phyloP scores from a whole-genome alignment of 2,797 vertebrate species.

The Peromyscus eremicus region DNA sequence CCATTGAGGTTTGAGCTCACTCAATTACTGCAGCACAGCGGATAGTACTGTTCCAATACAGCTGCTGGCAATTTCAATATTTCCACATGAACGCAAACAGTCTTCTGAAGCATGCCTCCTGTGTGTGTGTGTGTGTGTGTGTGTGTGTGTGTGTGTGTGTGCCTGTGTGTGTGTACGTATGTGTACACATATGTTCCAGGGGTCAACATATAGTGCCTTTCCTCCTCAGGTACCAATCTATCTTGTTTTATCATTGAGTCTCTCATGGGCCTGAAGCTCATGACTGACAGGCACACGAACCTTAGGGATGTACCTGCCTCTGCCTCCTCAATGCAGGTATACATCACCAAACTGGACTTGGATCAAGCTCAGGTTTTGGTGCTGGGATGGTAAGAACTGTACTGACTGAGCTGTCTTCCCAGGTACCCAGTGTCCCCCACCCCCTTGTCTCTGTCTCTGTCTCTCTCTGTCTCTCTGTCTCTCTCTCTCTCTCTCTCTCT shows the following conservation, averaged over 20 bases:
- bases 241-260: not conserved
- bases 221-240: not conserved
- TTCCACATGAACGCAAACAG: constrained; percentile 35
- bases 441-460: not conserved
- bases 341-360: not conserved
- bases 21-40: not conserved
- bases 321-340: not conserved
- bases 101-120: not conserved
- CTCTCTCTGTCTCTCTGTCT: not conserved
- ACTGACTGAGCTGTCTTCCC: not conserved
- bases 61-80: constrained; percentile 23
- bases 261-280: not conserved
- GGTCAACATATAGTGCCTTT: not conserved
- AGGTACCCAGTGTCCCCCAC: not conserved
- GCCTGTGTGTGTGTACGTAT: not conserved
- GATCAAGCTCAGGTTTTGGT: not conserved
- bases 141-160: not conserved
- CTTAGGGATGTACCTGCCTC: not conserved
- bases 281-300: not conserved
- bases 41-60: not conserved
- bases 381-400: not conserved
- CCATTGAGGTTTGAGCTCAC: not conserved
- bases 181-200: not conserved
- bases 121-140: not conserved
- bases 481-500: not conserved